A percentile compares a stretch with the other conserved stretches of the same genome.
Evolutionary conservation across 1,140 invertebrate genomes (phyloP).

Genomic region (Bombus consobrinus): DNA sequence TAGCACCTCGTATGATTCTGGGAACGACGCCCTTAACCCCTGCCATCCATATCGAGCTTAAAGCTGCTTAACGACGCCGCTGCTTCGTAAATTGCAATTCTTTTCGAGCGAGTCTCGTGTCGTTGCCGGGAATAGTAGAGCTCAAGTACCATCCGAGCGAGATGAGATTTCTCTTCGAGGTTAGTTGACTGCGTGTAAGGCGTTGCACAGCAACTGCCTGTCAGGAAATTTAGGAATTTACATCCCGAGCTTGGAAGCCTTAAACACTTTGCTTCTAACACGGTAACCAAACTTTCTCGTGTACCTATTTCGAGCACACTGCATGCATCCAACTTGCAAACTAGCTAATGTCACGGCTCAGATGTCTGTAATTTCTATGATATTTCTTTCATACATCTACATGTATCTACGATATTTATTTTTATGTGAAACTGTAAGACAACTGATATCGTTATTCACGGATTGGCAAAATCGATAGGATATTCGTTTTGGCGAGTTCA

Average conservation of each 20-base stretch:
- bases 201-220: neutral
- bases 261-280: neutral
- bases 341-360: neutral
- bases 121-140: neutral
- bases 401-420: neutral
- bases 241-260: neutral
- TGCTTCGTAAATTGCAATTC: constrained; percentile 75
- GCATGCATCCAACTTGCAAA: neutral
- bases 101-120: constrained; percentile 24
- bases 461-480: neutral
- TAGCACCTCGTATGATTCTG: constrained; percentile 55
- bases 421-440: neutral
- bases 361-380: neutral
- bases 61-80: constrained; percentile 75
- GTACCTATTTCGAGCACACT: constrained; percentile 12
- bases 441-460: neutral
- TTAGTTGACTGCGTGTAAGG: constrained; percentile 9
- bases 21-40: constrained; percentile 51
- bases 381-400: neutral
- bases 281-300: neutral
- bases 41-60: constrained; percentile 75
- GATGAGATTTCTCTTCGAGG: constrained; percentile 59
- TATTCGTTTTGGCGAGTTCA: constrained; percentile 12
- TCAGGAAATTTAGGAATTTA: constrained; percentile 35
- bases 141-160: constrained; percentile 25